Base-by-base conservation (phyloP, 2,888 invertebrate species). In the Gymnosoma rotundatum region DNA sequence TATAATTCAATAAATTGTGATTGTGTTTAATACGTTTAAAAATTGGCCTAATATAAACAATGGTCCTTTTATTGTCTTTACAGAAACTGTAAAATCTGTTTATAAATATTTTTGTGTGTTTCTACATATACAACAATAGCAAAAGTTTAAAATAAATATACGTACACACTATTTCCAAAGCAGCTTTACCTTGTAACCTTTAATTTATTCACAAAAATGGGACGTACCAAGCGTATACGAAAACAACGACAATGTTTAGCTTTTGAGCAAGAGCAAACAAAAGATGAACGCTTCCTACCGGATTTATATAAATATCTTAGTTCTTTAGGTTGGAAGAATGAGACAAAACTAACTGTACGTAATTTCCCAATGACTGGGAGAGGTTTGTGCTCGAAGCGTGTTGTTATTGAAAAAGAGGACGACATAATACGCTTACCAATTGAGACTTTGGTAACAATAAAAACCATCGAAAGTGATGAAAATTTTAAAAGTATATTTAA, bases 331-430 rank as follows among this genome's bases (percentile, higher is more conserved):
- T 94, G 95, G 93, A 91, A 91, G 60, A 94, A 95, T 86, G 93
- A 93, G 60, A 93, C 93, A 18, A 93, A 94, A 83, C 90, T 96
- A 21, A 91, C 92, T 32, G 92, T 95, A n/a, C 93, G 94, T 9
- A 88, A 93, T 78, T 97, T 96, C 91, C 86, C 93, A 36, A 89
- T 92, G 12, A 96, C 96, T 7, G 97, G 97, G 10, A 94, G 97
- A 76, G 97, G 97, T 25, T 93, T 97, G 32, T 93, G 94, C 88
- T 94, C 96, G 0, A 94, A 93, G 88, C 93, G 91, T 0, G 73
- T 56, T 87, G 91, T 90, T 56, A 93, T 96, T 48, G 87, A 89
- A 10, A 88, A 93, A 32, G 94, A 94, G 67, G 94, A 95, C 87
- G 93, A 93, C 86, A 90, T 95, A 14, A 94, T 95, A 80, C 93